phyloP scores from a whole-genome alignment of 2,888 invertebrate species.

The Cosmia pyralina region DNA sequence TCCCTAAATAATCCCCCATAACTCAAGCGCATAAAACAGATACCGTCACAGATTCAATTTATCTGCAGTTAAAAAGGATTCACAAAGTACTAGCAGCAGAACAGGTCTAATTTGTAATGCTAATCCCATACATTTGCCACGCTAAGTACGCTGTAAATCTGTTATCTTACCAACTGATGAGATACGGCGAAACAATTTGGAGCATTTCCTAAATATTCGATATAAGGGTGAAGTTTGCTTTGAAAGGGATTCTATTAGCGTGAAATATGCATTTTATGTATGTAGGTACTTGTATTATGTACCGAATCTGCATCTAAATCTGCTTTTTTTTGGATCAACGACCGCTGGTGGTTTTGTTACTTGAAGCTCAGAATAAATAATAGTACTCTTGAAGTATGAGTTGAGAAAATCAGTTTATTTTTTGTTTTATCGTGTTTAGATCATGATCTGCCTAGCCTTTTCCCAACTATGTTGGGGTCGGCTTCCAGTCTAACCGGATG shows the following conservation, averaged over 20 bases:
- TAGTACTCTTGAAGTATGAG: too few species aligned
- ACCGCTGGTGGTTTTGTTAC: too few species aligned
- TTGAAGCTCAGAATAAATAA: too few species aligned
- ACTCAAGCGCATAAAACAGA: slow-evolving; percentile 64
- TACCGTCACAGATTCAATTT: slow-evolving; percentile 50
- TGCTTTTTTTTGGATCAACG: too few species aligned
- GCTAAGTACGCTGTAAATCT: slow-evolving; percentile 62
- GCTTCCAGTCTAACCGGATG: too few species aligned
- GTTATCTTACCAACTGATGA: slow-evolving; percentile 46
- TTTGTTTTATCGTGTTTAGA: too few species aligned
- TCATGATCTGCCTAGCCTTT: too few species aligned
- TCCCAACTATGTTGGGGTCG: too few species aligned
- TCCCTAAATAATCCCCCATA: slow-evolving; percentile 36
- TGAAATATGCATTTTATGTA: background rate
- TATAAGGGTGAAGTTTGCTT: slow-evolving; percentile 17
- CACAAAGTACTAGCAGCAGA: slow-evolving; percentile 33
- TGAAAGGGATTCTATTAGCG: slow-evolving; percentile 8
- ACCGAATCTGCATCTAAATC: too few species aligned
- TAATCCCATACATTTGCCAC: slow-evolving; percentile 66
- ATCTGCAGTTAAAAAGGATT: slow-evolving; percentile 59
- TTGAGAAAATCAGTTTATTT: too few species aligned
- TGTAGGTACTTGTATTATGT: background rate
- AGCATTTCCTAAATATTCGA: slow-evolving; percentile 28
- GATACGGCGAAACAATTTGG: slow-evolving; percentile 41
- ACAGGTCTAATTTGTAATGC: slow-evolving; percentile 62